Conservation (phyloP, 2,113 vertebrate genomes). For the Bungarus multicinctus region DNA sequence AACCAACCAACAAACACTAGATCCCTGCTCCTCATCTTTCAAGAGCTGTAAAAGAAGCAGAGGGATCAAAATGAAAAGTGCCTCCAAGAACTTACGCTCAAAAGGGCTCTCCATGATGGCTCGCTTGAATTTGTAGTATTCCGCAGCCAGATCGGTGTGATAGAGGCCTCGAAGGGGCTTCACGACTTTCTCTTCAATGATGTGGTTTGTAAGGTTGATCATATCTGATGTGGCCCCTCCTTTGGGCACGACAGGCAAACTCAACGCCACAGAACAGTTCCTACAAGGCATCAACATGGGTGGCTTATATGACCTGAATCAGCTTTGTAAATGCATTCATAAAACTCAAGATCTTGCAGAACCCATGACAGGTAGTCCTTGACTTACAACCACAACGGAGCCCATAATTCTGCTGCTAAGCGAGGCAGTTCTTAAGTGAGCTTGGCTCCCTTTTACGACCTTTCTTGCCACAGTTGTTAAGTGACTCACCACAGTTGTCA, state of each 20-base stretch:
- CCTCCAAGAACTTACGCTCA: slow-evolving; percentile 62
- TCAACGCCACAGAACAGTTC: slow-evolving; percentile 62
- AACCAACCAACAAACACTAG: neutral
- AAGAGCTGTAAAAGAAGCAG: neutral
- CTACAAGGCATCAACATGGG: slow-evolving; percentile 58
- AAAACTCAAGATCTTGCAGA: neutral
- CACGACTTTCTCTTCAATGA: slow-evolving; percentile 80
- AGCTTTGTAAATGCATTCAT: neutral
- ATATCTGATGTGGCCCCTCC: slow-evolving; percentile 50
- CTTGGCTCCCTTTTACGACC: neutral
- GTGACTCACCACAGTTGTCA: no score
- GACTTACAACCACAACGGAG: neutral
- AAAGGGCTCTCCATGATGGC: slow-evolving; percentile 81
- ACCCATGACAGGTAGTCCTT: neutral
- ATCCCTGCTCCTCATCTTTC: neutral
- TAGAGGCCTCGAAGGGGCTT: slow-evolving; percentile 67
- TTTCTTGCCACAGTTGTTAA: neutral
- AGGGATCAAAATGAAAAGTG: neutral
- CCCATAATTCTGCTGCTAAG: neutral
- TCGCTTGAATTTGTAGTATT: slow-evolving; percentile 73
- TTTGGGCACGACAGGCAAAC: slow-evolving; percentile 63
- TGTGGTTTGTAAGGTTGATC: slow-evolving; percentile 65
- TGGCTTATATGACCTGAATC: neutral
- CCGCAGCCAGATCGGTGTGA: slow-evolving; percentile 64
- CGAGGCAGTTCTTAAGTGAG: neutral